phyloP scores from a whole-genome alignment of 2,113 vertebrate species.

The Actenoides hombroni region DNA sequence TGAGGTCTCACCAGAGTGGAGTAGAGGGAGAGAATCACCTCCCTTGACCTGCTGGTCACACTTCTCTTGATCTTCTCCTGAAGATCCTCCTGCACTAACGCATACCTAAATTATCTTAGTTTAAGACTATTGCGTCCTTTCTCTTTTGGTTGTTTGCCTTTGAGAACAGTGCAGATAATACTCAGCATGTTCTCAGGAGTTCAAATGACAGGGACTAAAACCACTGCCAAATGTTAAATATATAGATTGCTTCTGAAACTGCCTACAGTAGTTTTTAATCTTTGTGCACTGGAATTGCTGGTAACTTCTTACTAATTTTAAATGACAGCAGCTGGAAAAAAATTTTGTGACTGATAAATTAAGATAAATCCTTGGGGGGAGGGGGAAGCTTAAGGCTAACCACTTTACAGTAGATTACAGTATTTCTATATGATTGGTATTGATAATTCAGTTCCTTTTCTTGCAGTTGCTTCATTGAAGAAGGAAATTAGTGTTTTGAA shows the following conservation, averaged over 20 bases:
- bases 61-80: not conserved
- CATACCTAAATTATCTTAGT: not conserved
- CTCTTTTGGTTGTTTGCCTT: not conserved
- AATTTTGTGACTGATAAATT: not conserved
- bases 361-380: not conserved
- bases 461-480: not conserved
- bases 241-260: not conserved
- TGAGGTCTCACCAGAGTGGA: no score
- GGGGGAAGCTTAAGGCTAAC: not conserved
- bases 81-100: not conserved
- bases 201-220: not conserved
- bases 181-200: not conserved
- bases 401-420: not conserved
- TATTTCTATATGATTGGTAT: not conserved
- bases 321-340: not conserved
- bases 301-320: not conserved
- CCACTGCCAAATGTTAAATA: not conserved
- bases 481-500: not conserved
- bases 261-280: not conserved
- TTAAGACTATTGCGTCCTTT: not conserved
- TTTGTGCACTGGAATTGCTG: not conserved
- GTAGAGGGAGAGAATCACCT: no score
- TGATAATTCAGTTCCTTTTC: not conserved
- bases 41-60: no score
- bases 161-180: not conserved